Conservation (phyloP, 2,797 vertebrate genomes). For the Parambassis ranga region DNA sequence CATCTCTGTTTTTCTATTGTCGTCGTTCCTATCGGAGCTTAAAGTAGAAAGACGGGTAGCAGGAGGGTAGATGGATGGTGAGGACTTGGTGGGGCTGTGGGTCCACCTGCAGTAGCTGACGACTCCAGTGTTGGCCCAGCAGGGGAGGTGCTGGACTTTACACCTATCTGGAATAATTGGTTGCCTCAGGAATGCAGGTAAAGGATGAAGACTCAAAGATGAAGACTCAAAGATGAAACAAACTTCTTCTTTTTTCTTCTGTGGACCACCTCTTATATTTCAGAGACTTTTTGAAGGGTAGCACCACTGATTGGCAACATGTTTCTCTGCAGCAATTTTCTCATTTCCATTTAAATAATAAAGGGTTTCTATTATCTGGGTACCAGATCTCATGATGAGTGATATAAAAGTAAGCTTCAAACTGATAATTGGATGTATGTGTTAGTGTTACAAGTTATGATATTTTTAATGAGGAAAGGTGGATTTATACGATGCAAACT, state of each 20-base stretch:
- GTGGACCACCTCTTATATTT: too few species aligned
- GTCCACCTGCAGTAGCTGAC: constrained; percentile 53
- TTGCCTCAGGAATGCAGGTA: constrained; percentile 18
- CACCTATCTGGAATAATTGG: constrained; percentile 51
- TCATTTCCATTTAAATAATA: too few species aligned
- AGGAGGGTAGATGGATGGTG: constrained; percentile 8
- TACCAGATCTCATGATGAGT: background rate
- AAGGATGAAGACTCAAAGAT: background rate
- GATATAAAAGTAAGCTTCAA: background rate
- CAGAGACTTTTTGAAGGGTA: background rate
- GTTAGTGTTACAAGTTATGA: too few species aligned
- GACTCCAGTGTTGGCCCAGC: constrained; percentile 38
- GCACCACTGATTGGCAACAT: background rate
- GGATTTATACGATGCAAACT: constrained; percentile 17
- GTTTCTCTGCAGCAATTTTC: too few species aligned
- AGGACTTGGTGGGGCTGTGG: constrained; percentile 17
- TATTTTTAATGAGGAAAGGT: background rate
- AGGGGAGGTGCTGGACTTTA: constrained; percentile 42
- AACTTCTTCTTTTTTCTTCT: background rate
- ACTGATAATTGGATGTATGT: background rate
- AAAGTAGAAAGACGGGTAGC: background rate
- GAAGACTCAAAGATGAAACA: background rate
- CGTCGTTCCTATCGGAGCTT: constrained; percentile 38
- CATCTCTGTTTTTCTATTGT: constrained; percentile 52
- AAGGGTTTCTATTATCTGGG: background rate